Evolutionary conservation across 2,888 invertebrate genomes (phyloP).

Genomic region (Eupithecia pulchellata): DNA sequence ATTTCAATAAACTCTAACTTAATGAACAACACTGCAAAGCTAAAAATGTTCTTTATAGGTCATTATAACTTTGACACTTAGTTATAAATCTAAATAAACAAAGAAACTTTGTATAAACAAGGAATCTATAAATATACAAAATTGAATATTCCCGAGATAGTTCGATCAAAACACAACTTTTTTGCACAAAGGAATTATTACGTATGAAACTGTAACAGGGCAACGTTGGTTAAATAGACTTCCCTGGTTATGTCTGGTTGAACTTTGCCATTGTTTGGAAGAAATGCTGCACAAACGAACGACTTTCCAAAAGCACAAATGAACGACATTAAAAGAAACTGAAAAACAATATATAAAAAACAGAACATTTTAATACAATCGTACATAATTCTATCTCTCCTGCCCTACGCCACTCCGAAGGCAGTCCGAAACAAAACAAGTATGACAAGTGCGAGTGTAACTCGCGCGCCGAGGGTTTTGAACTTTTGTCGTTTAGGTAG

Average conservation of each 20-base stretch:
- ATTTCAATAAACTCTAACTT: constrained; percentile 23
- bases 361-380: background rate
- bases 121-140: background rate
- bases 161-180: constrained; percentile 53
- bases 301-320: background rate
- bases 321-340: background rate
- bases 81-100: background rate
- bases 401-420: too few species aligned
- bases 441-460: too few species aligned
- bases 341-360: background rate
- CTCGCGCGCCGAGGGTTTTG: too few species aligned
- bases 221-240: constrained; percentile 79
- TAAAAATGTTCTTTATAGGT: too few species aligned
- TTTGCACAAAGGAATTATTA: constrained; percentile 64
- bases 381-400: background rate
- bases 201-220: constrained; percentile 69
- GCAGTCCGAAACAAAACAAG: too few species aligned
- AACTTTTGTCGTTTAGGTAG: too few species aligned
- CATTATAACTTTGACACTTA: background rate
- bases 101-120: background rate
- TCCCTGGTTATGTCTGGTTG: constrained; percentile 81
- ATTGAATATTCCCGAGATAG: background rate
- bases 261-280: constrained; percentile 82
- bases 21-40: background rate
- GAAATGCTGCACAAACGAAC: constrained; percentile 6